Evolutionary conservation across 1,140 invertebrate species (phyloP).

Genomic region (Drosophila mojavensis): DNA sequence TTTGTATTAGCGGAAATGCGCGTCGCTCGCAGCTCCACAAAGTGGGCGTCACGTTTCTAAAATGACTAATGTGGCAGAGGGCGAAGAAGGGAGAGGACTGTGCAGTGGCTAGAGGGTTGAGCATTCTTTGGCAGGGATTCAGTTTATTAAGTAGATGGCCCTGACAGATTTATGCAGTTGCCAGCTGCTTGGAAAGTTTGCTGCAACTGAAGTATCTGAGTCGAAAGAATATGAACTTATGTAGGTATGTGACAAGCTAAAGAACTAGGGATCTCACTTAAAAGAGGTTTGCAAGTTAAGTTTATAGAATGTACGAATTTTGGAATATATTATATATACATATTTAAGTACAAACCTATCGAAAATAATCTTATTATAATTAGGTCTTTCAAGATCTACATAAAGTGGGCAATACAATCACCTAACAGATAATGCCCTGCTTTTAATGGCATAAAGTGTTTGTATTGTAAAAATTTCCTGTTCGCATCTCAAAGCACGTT

Average conservation of each 20-base stretch:
- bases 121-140: background rate
- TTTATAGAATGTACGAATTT: no score
- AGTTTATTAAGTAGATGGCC: conserved; percentile 37
- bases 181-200: background rate
- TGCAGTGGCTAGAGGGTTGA: background rate
- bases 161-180: conserved; percentile 49
- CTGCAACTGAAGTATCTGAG: conserved; percentile 1
- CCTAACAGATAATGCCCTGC: conserved; percentile 18
- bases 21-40: conserved; percentile 51
- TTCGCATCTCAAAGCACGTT: background rate
- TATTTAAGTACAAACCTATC: no score
- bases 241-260: background rate
- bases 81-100: background rate
- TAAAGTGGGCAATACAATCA: conserved; percentile 4
- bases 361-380: no score
- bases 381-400: background rate
- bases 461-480: conserved; percentile 3
- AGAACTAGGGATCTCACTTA: background rate
- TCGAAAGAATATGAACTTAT: background rate
- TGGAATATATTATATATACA: no score
- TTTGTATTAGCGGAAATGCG: conserved; percentile 66
- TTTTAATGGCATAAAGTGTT: background rate
- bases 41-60: conserved; percentile 50
- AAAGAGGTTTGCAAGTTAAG: no score
- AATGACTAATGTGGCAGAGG: conserved; percentile 4